These are phyloP conservation scores for Otocyon megalotis DNA, from an alignment of 2,113 vertebrate species.

Conservation along the genomic window DNA sequence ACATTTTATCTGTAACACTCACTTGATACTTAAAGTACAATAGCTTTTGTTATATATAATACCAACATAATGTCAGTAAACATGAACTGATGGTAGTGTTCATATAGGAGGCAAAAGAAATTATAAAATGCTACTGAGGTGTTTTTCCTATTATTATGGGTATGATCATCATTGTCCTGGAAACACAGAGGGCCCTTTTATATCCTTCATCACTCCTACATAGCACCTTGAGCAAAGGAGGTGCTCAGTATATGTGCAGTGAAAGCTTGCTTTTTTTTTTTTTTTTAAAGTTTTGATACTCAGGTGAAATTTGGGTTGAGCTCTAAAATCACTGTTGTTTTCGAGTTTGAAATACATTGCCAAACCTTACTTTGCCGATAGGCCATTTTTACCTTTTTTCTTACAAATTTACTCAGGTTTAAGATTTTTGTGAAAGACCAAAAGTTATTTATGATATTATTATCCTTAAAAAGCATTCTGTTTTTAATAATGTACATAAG, in stretches of 20 bases:
- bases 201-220: not conserved
- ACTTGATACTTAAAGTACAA: not conserved
- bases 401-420: constrained; percentile 9
- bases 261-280: not conserved
- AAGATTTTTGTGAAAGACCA: constrained; percentile 22
- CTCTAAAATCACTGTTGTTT: constrained; percentile 23
- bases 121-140: not conserved
- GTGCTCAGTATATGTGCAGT: not conserved
- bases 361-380: not conserved
- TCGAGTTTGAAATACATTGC: not conserved
- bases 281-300: not conserved
- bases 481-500: not conserved
- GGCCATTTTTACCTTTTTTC: not conserved
- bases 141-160: not conserved
- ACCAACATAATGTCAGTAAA: not conserved
- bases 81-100: not conserved
- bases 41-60: not conserved
- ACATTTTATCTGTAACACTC: not conserved
- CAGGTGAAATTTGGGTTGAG: not conserved
- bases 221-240: not conserved
- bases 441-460: not conserved
- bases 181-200: not conserved
- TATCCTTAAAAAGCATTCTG: not conserved
- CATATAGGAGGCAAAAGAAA: not conserved
- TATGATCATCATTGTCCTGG: not conserved